These are phyloP conservation scores for Anniella stebbinsi DNA, from an alignment of 2,797 vertebrate species.

Conservation along the genomic window DNA sequence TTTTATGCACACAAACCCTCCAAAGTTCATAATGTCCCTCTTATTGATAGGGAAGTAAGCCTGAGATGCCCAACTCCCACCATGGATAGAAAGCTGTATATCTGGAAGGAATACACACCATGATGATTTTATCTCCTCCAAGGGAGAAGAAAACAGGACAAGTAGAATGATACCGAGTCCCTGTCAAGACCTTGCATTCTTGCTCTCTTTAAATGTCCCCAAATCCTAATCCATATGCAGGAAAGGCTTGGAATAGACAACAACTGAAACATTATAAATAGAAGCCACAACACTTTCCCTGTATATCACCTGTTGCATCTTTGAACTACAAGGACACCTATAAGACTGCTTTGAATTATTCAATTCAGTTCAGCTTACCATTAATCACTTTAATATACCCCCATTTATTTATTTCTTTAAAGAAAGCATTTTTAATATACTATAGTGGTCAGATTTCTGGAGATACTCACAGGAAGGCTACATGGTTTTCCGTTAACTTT, in stretches of 20 bases:
- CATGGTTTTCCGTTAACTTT: conserved; percentile 99
- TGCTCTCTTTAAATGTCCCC: neutral
- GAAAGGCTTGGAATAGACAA: neutral
- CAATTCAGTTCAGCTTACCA: neutral
- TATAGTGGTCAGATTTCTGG: neutral
- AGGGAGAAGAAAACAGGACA: neutral
- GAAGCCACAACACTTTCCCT: neutral
- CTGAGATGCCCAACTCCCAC: neutral
- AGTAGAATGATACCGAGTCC: neutral
- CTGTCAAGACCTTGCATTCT: neutral
- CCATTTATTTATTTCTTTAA: neutral
- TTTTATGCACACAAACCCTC: neutral
- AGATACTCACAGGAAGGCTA: conserved; percentile 94
- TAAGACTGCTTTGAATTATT: neutral
- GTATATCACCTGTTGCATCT: neutral
- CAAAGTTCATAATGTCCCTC: neutral
- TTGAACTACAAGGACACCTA: neutral
- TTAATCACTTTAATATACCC: neutral
- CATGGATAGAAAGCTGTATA: neutral
- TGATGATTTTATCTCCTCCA: neutral
- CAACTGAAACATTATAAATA: neutral
- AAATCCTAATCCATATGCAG: neutral
- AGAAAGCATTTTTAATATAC: neutral
- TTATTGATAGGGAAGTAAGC: neutral
- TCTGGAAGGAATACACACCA: too few species aligned